Evolutionary conservation across 2,888 invertebrate genomes (phyloP).

Genomic region (Emesis furor): DNA sequence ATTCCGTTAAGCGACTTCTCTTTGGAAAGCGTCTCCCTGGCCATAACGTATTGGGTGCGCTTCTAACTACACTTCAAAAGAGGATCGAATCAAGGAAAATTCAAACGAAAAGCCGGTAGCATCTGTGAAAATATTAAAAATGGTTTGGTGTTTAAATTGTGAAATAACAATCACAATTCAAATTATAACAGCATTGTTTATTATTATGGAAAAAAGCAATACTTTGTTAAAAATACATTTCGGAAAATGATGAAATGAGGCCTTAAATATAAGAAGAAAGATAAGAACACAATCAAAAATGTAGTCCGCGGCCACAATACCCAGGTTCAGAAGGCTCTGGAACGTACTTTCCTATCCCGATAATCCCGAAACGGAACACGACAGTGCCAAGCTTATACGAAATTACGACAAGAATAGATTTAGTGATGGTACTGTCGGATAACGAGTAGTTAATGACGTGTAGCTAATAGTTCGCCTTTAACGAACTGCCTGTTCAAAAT

Average conservation of each 20-base stretch:
- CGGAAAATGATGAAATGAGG: not conserved
- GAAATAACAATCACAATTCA: not conserved
- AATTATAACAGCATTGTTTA: not conserved
- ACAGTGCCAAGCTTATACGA: too few relatives aligned
- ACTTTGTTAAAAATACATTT: not conserved
- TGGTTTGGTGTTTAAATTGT: slow-evolving; percentile 2
- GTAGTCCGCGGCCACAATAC: too few relatives aligned
- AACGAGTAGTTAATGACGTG: too few relatives aligned
- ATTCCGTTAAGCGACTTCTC: slow-evolving; percentile 96
- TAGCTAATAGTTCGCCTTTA: too few relatives aligned
- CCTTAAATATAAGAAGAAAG: too few relatives aligned
- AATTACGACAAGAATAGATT: too few relatives aligned
- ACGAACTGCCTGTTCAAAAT: too few relatives aligned
- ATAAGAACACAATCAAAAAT: too few relatives aligned
- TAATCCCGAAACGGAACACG: too few relatives aligned
- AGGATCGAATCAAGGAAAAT: slow-evolving; percentile 94
- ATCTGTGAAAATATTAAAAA: slow-evolving; percentile 39
- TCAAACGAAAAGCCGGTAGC: slow-evolving; percentile 87
- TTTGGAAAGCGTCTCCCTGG: slow-evolving; percentile 98
- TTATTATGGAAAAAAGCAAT: not conserved
- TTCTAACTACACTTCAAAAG: slow-evolving; percentile 96
- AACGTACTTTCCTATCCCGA: too few relatives aligned
- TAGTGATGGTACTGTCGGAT: too few relatives aligned
- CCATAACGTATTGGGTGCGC: slow-evolving; percentile 97
- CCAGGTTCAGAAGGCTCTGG: too few relatives aligned